Base-by-base conservation (phyloP, 2,888 invertebrate species). In the Bombylius major region DNA sequence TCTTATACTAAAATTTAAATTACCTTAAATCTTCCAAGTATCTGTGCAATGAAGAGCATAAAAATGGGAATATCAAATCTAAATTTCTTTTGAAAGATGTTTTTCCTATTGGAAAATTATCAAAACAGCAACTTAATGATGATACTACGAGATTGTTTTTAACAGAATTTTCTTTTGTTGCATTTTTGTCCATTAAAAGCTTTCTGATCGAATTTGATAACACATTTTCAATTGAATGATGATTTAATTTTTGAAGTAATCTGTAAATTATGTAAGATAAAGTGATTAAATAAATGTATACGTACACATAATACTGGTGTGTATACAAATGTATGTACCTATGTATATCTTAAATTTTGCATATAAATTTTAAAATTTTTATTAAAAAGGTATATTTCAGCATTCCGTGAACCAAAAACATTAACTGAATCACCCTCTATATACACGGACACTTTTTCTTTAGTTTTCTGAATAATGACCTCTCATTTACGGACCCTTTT, bases 101-200 rank as follows among this genome's bases (percentile, higher is more conserved):
- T 1, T 67, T 60, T 4, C 70, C 72, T 50, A 63, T 65, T 4
- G 64, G 56, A 46, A 75, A 76, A 58, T 74, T 73, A 9, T 75
- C 70, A 58, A 71, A 65, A 42, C 71, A 72, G 1, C 65, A 68
- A 12, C 63, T 58, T 4, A 72, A 36, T 0, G 72, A 71, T 11
- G 65, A 65, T 7, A 70, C 45, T 32, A 47, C 39, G 9, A 11
- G n/a, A 33, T 55, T 55, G 4, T 47, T 44, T 12, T 51, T 46
- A 13, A 31, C 3, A n/a, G 23, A 11, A 51, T 46, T 45, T 45
- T 45, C 6, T n/a, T 45, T 45, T 14, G 12, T 45, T 5, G 13
- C 1, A 45, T n/a, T 12, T 45, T n/a, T n/a, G 5, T 11, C 2
- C 11, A 4, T 11, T 11, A 42, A 5, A 11, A 42, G 11, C 11